A percentile compares a stretch with the other conserved stretches of the same genome.
These are phyloP conservation scores for Procambarus clarkii DNA, from an alignment of 1,140 invertebrate genomes.

Conservation along the genomic window DNA sequence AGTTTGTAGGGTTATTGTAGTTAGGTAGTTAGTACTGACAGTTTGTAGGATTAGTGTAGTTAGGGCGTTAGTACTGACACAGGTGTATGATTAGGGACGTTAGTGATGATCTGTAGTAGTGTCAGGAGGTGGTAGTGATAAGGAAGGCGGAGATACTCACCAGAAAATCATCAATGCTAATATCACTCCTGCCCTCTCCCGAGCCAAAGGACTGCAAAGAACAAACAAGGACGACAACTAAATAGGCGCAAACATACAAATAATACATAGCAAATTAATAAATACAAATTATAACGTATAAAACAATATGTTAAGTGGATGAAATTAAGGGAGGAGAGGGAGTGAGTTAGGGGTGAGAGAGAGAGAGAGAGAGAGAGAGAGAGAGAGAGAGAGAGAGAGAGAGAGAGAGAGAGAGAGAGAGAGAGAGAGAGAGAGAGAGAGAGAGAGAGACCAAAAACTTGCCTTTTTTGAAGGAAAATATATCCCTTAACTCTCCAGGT, in stretches of 20 bases:
- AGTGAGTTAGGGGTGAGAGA: not conserved
- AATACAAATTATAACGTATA: not conserved
- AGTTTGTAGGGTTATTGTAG: too few species aligned
- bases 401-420: not conserved
- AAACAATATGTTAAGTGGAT: not conserved
- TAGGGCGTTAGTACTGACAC: too few species aligned
- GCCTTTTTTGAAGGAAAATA: too few species aligned
- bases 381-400: not conserved
- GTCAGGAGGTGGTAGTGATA: too few species aligned
- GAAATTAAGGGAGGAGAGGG: not conserved
- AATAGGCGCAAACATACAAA: not conserved
- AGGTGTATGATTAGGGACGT: too few species aligned
- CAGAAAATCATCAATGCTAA: slow-evolving; percentile 50
- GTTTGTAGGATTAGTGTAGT: too few species aligned
- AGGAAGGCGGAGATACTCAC: not conserved
- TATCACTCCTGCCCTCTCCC: slow-evolving; percentile 49
- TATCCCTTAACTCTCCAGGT: too few species aligned
- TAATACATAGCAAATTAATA: not conserved
- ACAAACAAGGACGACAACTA: slow-evolving; percentile 4
- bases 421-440: not conserved
- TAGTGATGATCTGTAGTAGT: too few species aligned
- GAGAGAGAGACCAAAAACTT: too few species aligned
- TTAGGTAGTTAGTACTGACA: too few species aligned
- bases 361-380: not conserved
- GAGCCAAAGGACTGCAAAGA: slow-evolving; percentile 55